These are phyloP conservation scores for Vanessa atalanta DNA, from an alignment of 1,140 invertebrate genomes.

Conservation along the genomic window DNA sequence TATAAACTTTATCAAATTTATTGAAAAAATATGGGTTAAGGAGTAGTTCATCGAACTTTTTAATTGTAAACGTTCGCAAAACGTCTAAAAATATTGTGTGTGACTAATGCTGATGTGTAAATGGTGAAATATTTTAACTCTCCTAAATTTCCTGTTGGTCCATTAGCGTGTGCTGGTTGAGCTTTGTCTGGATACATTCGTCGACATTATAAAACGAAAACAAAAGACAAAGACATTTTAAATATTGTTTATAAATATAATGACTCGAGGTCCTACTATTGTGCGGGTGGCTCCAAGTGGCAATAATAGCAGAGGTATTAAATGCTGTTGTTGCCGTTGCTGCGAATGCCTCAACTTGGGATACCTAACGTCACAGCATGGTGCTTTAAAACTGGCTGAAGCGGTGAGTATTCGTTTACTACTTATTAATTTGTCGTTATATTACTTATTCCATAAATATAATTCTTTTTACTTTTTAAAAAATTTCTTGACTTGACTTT, in stretches of 20 bases:
- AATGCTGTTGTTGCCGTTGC: slow-evolving; percentile 87
- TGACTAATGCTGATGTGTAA: slow-evolving; percentile 67
- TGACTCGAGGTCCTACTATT: slow-evolving; percentile 73
- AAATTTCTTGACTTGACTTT: too few species aligned
- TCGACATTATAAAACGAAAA: slow-evolving; percentile 16
- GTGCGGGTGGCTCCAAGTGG: slow-evolving; percentile 66
- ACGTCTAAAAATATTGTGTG: slow-evolving; percentile 72
- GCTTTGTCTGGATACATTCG: neutral
- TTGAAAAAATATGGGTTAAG: slow-evolving; percentile 37
- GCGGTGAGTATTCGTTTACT: slow-evolving; percentile 82
- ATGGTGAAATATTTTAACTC: slow-evolving; percentile 61
- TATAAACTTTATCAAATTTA: neutral
- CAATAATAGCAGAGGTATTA: slow-evolving; percentile 78
- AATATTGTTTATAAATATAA: slow-evolving; percentile 40
- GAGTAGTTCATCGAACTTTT: slow-evolving; percentile 66
- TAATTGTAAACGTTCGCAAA: slow-evolving; percentile 50
- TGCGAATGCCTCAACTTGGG: slow-evolving; percentile 89
- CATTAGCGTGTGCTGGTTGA: slow-evolving; percentile 12
- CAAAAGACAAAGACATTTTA: neutral
- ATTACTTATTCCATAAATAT: neutral
- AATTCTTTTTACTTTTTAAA: neutral
- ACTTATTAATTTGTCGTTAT: slow-evolving; percentile 8
- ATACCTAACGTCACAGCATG: slow-evolving; percentile 85
- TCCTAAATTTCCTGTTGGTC: slow-evolving; percentile 59
- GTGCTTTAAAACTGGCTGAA: slow-evolving; percentile 87